Evolutionary conservation across 2,888 invertebrate species (phyloP).

Genomic region (Bedellia somnulentella): DNA sequence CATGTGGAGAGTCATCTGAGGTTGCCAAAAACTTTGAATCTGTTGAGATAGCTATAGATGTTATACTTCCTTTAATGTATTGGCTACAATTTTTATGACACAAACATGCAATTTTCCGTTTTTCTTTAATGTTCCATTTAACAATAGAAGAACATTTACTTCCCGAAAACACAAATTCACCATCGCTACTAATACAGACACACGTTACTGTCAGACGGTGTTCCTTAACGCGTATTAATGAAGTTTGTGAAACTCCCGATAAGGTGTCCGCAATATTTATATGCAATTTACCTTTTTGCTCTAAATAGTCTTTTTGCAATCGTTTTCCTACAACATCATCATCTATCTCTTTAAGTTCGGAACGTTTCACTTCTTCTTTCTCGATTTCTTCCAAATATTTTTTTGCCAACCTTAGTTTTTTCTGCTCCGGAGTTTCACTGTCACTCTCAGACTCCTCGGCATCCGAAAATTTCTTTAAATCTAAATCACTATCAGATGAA

Average conservation of each 20-base stretch:
- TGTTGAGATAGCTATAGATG: slow-evolving; percentile 71
- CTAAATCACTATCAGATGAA: slow-evolving; percentile 67
- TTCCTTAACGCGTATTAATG: slow-evolving; percentile 71
- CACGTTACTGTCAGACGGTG: slow-evolving; percentile 81
- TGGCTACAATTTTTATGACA: slow-evolving; percentile 46
- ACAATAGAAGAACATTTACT: slow-evolving; percentile 87
- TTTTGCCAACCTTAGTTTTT: slow-evolving; percentile 86
- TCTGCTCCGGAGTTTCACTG: slow-evolving; percentile 86
- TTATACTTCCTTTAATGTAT: slow-evolving; percentile 52
- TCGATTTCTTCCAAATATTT: slow-evolving; percentile 86
- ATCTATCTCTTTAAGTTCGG: slow-evolving; percentile 65
- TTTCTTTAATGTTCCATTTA: slow-evolving; percentile 77
- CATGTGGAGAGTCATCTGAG: slow-evolving; percentile 55
- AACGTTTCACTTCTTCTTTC: slow-evolving; percentile 72
- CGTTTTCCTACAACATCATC: slow-evolving; percentile 71
- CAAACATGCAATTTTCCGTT: slow-evolving; percentile 61
- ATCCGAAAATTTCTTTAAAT: slow-evolving; percentile 58
- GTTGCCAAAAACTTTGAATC: slow-evolving; percentile 81
- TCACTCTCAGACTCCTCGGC: slow-evolving; percentile 61
- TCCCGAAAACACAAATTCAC: slow-evolving; percentile 73
- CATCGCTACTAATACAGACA: slow-evolving; percentile 74
- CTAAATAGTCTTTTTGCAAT: slow-evolving; percentile 82
- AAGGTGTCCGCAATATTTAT: slow-evolving; percentile 70
- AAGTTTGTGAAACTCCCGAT: slow-evolving; percentile 31
- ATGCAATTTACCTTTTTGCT: slow-evolving; percentile 80